Conservation (phyloP, 2,888 invertebrate genomes). For the Augochlorella aurata region DNA sequence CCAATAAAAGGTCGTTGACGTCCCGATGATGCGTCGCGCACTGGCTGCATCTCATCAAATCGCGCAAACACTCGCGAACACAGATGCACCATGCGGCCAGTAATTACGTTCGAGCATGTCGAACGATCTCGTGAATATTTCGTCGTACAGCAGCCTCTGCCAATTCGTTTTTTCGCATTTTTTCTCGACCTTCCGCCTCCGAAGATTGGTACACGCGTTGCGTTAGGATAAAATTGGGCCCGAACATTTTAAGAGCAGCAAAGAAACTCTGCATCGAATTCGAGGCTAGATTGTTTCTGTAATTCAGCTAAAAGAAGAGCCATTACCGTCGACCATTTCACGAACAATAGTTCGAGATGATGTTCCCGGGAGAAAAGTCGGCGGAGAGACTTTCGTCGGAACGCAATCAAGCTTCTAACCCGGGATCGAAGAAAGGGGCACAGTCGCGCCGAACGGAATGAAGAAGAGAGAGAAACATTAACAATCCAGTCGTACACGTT, state of each 20-base stretch:
- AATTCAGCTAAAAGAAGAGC: neutral
- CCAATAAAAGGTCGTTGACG: constrained; percentile 74
- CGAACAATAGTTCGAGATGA: neutral
- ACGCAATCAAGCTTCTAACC: constrained; percentile 35
- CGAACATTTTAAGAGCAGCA: neutral
- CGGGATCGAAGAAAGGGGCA: neutral
- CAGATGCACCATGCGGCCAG: neutral
- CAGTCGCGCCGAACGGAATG: constrained; percentile 11
- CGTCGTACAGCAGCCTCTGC: neutral
- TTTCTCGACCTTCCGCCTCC: neutral
- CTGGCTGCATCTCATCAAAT: constrained; percentile 51
- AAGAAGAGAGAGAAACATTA: constrained; percentile 24
- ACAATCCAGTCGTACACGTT: constrained; percentile 33
- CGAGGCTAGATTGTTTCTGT: neutral
- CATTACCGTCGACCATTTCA: neutral
- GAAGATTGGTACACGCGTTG: too few species aligned
- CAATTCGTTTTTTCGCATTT: neutral
- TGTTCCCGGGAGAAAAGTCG: neutral
- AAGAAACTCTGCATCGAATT: neutral
- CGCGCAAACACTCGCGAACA: constrained; percentile 39
- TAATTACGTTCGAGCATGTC: neutral
- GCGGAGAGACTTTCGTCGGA: constrained; percentile 17
- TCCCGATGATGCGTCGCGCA: constrained; percentile 61
- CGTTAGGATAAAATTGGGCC: too few species aligned
- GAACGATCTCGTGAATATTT: neutral